A percentile compares a stretch with the other conserved stretches of the same genome.
Evolutionary conservation across 1,140 invertebrate genomes (phyloP).

Genomic region (Lepidotrigona ventralis): DNA sequence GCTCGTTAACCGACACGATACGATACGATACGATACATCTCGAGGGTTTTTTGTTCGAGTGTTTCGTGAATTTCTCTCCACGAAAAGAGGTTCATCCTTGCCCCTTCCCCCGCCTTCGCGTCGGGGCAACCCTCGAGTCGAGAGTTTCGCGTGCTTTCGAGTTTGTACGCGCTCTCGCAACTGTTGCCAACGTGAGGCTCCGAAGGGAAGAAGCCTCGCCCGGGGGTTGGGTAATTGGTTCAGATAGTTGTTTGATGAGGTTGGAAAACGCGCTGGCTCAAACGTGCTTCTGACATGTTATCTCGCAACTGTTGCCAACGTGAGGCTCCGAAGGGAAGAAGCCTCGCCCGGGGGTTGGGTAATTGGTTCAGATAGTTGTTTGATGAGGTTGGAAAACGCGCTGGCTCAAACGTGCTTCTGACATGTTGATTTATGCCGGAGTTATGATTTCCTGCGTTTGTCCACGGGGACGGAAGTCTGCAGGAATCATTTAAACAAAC

Average conservation of each 20-base stretch:
- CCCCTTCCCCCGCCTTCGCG: too few species aligned
- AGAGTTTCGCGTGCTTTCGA: slow-evolving; percentile 1
- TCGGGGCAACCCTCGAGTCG: too few species aligned
- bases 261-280: not conserved
- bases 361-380: not conserved
- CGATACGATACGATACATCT: slow-evolving; percentile 43
- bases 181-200: not conserved
- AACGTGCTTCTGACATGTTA: not conserved
- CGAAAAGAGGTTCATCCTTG: not conserved
- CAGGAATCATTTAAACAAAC: too few species aligned
- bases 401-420: not conserved
- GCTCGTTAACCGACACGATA: slow-evolving; percentile 50
- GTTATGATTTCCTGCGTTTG: not conserved
- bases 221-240: not conserved
- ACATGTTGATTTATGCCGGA: not conserved
- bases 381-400: not conserved
- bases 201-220: not conserved
- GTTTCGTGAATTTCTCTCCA: slow-evolving; percentile 34
- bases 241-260: not conserved
- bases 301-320: not conserved
- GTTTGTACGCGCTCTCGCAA: not conserved
- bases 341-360: not conserved
- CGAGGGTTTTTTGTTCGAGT: slow-evolving; percentile 35
- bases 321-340: not conserved
- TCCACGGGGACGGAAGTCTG: too few species aligned